phyloP scores from a whole-genome alignment of 2,113 vertebrate genomes.

The Cathartes aura region DNA sequence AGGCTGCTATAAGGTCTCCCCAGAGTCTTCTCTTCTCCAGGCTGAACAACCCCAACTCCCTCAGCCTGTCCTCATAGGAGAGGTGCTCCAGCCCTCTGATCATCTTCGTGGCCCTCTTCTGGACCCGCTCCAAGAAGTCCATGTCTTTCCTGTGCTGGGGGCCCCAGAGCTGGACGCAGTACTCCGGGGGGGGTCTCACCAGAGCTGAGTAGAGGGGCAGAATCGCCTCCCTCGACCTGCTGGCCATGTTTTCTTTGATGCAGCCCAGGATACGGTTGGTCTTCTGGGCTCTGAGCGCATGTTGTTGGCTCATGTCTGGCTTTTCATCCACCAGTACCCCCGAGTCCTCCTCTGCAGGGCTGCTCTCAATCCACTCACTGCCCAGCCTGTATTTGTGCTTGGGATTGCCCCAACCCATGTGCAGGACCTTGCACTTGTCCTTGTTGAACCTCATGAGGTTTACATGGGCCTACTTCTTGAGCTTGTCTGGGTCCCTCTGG shows the following conservation, averaged over 20 bases:
- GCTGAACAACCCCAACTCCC: not conserved
- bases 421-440: not conserved
- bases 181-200: not conserved
- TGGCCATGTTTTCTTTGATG: not conserved
- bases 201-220: not conserved
- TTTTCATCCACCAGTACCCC: not conserved
- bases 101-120: not conserved
- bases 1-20: not conserved
- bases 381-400: not conserved
- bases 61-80: not conserved
- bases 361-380: not conserved
- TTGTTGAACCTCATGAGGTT: not conserved
- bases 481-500: not conserved
- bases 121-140: not conserved
- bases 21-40: not conserved
- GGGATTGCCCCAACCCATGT: not conserved
- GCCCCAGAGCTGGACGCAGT: not conserved
- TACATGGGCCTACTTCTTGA: not conserved
- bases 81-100: not conserved
- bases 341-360: not conserved
- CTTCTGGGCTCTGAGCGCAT: not conserved
- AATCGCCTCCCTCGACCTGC: not conserved
- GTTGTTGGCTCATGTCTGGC: not conserved
- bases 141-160: not conserved
- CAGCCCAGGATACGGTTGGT: not conserved